Evolutionary conservation across 2,797 vertebrate genomes (phyloP).

Genomic region (Microchirus variegatus): DNA sequence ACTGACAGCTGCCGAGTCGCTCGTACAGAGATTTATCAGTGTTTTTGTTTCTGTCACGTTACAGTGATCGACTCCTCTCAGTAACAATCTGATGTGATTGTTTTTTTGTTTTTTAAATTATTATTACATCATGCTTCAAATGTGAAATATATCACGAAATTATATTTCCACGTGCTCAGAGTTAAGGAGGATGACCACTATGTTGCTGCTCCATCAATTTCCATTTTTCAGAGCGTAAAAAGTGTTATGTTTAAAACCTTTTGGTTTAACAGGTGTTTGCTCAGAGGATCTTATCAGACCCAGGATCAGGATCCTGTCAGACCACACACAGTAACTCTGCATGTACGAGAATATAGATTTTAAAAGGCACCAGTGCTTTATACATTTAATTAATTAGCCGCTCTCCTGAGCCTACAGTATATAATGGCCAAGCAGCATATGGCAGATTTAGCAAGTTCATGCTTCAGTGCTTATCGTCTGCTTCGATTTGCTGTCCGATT

Average conservation of each 20-base stretch:
- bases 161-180: conserved; percentile 2
- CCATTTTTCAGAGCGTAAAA: conserved; percentile 1
- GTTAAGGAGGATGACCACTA: conserved; percentile 1
- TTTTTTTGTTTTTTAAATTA: not conserved
- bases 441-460: too few relatives aligned
- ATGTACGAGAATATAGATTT: not conserved
- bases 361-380: not conserved
- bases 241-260: conserved; percentile 8
- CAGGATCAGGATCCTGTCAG: too few relatives aligned
- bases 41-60: not conserved
- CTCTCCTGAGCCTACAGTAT: not conserved
- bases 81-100: conserved; percentile 2
- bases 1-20: not conserved
- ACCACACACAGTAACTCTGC: not conserved
- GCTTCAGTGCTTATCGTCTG: too few relatives aligned
- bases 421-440: too few relatives aligned
- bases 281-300: too few relatives aligned
- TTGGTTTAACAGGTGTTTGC: not conserved
- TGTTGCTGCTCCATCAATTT: not conserved
- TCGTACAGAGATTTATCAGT: not conserved
- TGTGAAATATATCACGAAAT: not conserved
- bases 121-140: conserved; percentile 17
- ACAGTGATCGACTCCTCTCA: conserved; percentile 1
- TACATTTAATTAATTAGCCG: not conserved
- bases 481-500: too few relatives aligned